Conservation (phyloP, 2,113 vertebrate species). For the Pluvialis apricaria region DNA sequence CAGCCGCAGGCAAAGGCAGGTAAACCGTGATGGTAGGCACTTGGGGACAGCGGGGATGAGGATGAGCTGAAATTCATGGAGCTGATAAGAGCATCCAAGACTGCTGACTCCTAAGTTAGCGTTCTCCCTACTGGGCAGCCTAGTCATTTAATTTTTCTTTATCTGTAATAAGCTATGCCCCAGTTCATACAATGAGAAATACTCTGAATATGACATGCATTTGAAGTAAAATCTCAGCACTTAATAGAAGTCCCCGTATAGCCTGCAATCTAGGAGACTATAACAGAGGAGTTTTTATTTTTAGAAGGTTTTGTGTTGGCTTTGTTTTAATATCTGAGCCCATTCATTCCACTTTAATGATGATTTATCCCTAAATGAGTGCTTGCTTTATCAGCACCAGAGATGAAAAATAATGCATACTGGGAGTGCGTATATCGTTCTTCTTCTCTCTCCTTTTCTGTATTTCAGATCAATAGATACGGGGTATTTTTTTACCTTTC, state of each 20-base stretch:
- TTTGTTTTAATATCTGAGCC: constrained; percentile 38
- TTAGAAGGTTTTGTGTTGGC: background rate
- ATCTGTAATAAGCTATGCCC: background rate
- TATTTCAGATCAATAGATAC: background rate
- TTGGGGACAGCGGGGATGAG: background rate
- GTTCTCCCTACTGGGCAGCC: background rate
- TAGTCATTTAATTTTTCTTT: background rate
- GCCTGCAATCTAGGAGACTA: background rate
- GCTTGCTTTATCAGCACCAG: constrained; percentile 11
- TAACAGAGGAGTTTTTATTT: background rate
- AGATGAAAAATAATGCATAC: constrained; percentile 21
- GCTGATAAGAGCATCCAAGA: background rate
- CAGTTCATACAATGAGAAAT: background rate
- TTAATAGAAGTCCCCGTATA: background rate
- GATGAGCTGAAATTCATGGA: background rate
- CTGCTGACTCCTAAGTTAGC: background rate
- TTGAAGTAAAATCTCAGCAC: constrained; percentile 14
- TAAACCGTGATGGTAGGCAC: background rate
- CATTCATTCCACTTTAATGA: constrained; percentile 7
- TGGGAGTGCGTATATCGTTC: background rate
- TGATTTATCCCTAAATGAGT: constrained; percentile 41
- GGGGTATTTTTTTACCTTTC: background rate
- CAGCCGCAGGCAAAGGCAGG: fast-evolving
- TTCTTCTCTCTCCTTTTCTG: background rate
- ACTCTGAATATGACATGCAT: background rate